phyloP scores from a whole-genome alignment of 2,888 invertebrate genomes.

The Anarsia innoxiella region DNA sequence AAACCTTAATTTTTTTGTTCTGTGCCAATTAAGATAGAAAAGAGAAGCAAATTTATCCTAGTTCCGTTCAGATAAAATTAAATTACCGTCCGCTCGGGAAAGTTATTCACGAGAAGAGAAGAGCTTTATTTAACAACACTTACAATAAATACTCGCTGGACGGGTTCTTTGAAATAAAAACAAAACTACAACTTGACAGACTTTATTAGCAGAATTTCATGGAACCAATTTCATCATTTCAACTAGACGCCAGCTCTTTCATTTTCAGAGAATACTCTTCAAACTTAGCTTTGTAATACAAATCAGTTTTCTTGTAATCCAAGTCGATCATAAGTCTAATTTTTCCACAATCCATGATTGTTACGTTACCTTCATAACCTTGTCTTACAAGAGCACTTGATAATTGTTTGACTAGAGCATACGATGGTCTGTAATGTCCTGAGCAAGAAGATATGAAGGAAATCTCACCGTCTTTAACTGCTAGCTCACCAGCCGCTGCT shows the following conservation, averaged over 20 bases:
- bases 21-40: conserved; percentile 9
- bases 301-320: conserved; percentile 1
- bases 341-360: neutral
- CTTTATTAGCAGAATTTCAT: no score
- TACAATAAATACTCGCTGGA: neutral
- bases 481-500: conserved; percentile 1
- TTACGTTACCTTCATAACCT: neutral
- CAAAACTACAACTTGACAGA: no score
- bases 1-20: conserved; percentile 5
- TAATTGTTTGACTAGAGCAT: conserved; percentile 1
- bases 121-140: conserved; percentile 1
- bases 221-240: neutral
- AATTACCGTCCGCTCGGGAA: conserved; percentile 1
- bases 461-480: conserved; percentile 2
- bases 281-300: neutral
- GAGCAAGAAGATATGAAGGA: conserved; percentile 3
- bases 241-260: neutral
- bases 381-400: neutral
- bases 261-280: neutral
- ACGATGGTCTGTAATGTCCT: conserved; percentile 4
- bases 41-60: neutral
- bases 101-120: neutral
- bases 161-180: neutral
- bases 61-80: conserved; percentile 1
- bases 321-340: neutral